Evolutionary conservation across 2,888 invertebrate genomes (phyloP).

Genomic region (Ormyrus thymus): DNA sequence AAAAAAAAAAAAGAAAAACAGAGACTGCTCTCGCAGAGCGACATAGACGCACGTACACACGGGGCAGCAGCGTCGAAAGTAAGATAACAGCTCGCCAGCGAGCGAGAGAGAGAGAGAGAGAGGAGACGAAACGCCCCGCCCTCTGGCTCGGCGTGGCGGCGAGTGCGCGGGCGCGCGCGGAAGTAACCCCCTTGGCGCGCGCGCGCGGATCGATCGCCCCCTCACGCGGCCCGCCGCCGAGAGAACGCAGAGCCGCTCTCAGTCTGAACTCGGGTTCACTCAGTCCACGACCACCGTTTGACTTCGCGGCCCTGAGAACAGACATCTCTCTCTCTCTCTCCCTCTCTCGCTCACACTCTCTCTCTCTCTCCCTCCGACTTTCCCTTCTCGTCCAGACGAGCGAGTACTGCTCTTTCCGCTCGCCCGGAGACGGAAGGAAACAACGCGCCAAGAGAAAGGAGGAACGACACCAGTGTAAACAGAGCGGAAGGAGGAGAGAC

Average conservation of each 20-base stretch:
- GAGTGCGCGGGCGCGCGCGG: neutral
- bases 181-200: conserved; percentile 17
- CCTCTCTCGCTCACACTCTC: no score
- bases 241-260: conserved; percentile 60
- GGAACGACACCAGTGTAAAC: neutral
- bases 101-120: neutral
- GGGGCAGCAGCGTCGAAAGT: no score
- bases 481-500: conserved; percentile 6
- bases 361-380: no score
- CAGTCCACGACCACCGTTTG: conserved; percentile 68
- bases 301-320: neutral
- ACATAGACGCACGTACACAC: no score
- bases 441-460: neutral
- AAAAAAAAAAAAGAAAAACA: neutral
- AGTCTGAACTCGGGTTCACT: conserved; percentile 74
- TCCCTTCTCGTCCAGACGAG: neutral
- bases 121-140: conserved; percentile 40
- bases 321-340: no score
- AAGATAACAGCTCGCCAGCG: neutral
- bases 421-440: no score
- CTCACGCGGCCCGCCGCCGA: conserved; percentile 68
- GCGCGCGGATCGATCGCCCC: conserved; percentile 61
- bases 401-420: no score
- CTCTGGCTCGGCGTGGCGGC: conserved; percentile 1
- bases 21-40: neutral